Evolutionary conservation across 2,113 vertebrate genomes (phyloP), one percentile per base, ranked within the genome.

Genomic region (Ibidorhyncha struthersii): DNA sequence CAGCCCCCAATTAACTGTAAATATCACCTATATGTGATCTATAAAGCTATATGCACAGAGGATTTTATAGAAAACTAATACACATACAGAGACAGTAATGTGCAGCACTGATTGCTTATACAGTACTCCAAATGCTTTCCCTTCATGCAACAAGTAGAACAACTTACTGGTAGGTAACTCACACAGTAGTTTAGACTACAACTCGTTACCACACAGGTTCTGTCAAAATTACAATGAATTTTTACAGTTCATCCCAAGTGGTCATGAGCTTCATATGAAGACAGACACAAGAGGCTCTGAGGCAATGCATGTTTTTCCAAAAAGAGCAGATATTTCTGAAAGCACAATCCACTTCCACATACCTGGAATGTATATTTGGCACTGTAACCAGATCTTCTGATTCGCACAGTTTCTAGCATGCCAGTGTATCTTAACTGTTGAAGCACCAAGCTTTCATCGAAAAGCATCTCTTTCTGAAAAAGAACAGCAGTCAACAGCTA

Each of bases 301-400:
- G 23, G 34, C 30, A 73, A 40, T 1, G 14, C 0, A 0, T 18
- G n/a, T 26, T 72, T 70, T 88, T 38, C 25, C 12, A 5, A 56
- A 14, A 30, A 36, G 10, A 45, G 27, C 80, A 74, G 55, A 5
- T 34, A 41, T 18, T 78, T 76, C 92, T 83, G 63, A 67, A 56
- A 67, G 52, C 67, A 59, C 12, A 50, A 38, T 3, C 32, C 40
- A 18, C 34, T 30, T 25, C 25, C 67, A 53, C 8, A 0, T 98
- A 99, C 99, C 99, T 99, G 99, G 97, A 99, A 99, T 3, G 99
- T 99, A 50, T 99, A 99, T 96, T 99, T 99, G 95, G 99, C 99
- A 38, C 99, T 99, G 59, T 99, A 99, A 87, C 99, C 99, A 2
- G 99, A 99, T 82, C 99, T 98, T 79, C 99, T 98, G 96, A 99